These are phyloP conservation scores for Zaprionus lachaisei DNA, from an alignment of 1,140 invertebrate genomes.

Conservation along the genomic window DNA sequence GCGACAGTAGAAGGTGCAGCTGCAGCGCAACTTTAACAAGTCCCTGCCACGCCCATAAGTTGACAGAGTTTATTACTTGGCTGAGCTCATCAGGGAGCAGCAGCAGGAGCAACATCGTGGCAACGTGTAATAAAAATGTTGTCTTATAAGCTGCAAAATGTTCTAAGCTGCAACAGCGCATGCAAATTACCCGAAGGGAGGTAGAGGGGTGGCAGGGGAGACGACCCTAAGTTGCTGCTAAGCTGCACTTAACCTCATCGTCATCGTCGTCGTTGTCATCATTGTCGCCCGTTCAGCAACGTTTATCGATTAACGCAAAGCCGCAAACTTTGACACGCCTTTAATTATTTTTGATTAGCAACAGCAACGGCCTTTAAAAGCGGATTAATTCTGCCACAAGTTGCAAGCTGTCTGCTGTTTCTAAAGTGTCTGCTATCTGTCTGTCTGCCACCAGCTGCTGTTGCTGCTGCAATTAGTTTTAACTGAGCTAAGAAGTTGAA, in stretches of 20 bases:
- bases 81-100: constrained; percentile 25
- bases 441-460: constrained; percentile 34
- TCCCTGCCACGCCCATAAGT: constrained; percentile 41
- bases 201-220: neutral
- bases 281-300: neutral
- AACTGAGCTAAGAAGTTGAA: constrained; percentile 28
- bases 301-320: constrained; percentile 39
- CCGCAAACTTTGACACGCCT: constrained; percentile 27
- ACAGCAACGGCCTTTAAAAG: constrained; percentile 34
- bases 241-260: constrained; percentile 14
- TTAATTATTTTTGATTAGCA: constrained; percentile 39
- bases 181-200: constrained; percentile 9
- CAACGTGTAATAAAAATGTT: constrained; percentile 54
- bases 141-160: constrained; percentile 75
- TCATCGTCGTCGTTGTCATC: neutral
- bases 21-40: constrained; percentile 46
- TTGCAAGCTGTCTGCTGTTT: constrained; percentile 30
- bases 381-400: constrained; percentile 67
- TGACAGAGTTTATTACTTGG: constrained; percentile 55
- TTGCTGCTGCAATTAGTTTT: constrained; percentile 68
- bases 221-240: neutral
- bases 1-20: constrained; percentile 1
- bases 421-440: neutral
- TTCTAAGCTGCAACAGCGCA: constrained; percentile 33
- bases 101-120: neutral